A percentile compares a stretch with the other conserved stretches of the same genome.
phyloP scores from a whole-genome alignment of 1,140 invertebrate genomes.

The Hyles vespertilio region DNA sequence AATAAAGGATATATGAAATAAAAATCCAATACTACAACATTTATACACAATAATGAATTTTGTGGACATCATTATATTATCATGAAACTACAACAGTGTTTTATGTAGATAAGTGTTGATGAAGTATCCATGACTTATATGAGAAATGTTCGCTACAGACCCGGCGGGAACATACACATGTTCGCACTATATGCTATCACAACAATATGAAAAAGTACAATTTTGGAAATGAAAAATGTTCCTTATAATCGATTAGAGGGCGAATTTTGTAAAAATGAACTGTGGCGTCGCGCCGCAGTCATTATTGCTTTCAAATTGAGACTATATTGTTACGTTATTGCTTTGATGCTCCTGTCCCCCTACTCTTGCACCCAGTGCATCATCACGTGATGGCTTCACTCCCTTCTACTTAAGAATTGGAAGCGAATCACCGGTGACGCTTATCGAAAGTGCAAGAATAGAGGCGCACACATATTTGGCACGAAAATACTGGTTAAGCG shows the following conservation, averaged over 20 bases:
- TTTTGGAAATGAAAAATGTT: constrained; percentile 4
- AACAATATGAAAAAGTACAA: constrained; percentile 8
- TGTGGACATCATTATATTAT: too few species aligned
- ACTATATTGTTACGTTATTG: constrained; percentile 44
- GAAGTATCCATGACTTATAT: too few species aligned
- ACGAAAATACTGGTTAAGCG: constrained; percentile 39
- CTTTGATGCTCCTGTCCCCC: constrained; percentile 38
- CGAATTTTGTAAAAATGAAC: constrained; percentile 7
- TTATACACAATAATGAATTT: too few species aligned
- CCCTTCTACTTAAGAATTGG: too few species aligned
- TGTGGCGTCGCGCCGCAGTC: constrained; percentile 9
- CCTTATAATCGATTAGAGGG: constrained; percentile 9
- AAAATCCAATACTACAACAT: too few species aligned
- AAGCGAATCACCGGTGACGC: too few species aligned
- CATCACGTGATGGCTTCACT: too few species aligned
- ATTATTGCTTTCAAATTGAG: constrained; percentile 51
- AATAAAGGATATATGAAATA: not conserved
- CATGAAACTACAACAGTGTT: too few species aligned
- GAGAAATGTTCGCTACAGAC: too few species aligned
- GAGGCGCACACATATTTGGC: constrained; percentile 28
- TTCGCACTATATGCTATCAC: constrained; percentile 3
- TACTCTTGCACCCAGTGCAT: not conserved
- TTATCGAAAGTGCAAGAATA: too few species aligned
- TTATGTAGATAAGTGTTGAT: too few species aligned
- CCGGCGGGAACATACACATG: too few species aligned